Percentiles rank a stretch among this genome's conserved stretches.
These are phyloP conservation scores for Balaeniceps rex DNA, from an alignment of 2,113 vertebrate genomes.

Conservation along the genomic window DNA sequence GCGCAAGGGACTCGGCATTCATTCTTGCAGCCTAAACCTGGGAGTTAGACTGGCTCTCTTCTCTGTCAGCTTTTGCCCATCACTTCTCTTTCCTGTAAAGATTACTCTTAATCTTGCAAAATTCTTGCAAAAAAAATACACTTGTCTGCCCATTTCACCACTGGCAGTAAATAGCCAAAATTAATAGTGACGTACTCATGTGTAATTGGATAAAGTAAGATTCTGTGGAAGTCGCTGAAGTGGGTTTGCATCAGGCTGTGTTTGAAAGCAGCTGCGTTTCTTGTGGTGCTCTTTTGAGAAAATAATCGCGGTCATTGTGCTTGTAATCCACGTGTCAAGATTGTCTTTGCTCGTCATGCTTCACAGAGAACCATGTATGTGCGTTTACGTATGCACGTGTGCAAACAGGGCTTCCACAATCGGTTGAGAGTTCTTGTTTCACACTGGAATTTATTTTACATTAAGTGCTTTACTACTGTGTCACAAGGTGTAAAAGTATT, in stretches of 20 bases:
- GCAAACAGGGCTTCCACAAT: not conserved
- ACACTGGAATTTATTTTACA: not conserved
- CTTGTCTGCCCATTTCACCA: accelerated
- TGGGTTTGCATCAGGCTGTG: not conserved
- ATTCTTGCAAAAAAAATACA: not conserved
- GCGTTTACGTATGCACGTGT: not conserved
- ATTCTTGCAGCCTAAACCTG: not conserved
- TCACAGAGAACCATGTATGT: not conserved
- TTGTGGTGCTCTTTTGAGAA: not conserved
- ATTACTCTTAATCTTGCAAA: not conserved
- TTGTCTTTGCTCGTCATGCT: not conserved
- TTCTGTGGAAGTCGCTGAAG: not conserved
- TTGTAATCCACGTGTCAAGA: not conserved
- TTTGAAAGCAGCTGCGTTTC: not conserved
- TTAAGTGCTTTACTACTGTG: not conserved
- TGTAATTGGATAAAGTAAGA: not conserved
- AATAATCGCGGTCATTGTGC: not conserved
- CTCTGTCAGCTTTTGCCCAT: not conserved
- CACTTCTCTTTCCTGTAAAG: not conserved
- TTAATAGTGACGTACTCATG: not conserved
- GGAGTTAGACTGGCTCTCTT: not conserved
- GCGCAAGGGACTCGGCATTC: not conserved
- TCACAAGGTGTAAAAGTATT: constrained; percentile 5
- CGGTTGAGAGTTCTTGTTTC: not conserved
- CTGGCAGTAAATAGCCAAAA: not conserved